Evolutionary conservation across 2,797 vertebrate genomes (phyloP), one percentile per base, ranked within the genome.

Genomic region (Dicrostonyx torquatus): DNA sequence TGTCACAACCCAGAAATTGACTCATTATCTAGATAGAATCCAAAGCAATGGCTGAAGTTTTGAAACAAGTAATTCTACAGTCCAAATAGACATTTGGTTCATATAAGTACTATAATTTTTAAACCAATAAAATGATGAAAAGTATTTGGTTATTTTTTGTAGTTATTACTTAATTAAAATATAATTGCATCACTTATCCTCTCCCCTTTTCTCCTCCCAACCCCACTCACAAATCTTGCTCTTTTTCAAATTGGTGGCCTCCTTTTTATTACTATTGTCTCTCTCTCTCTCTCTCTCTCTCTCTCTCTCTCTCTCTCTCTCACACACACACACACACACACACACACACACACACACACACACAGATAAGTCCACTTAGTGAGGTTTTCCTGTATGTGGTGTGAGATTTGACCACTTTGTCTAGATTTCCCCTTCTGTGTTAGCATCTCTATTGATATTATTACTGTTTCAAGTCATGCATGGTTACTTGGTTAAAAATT

Each of bases 11-110:
- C 83, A 93, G 26, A 87, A 93, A 90, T 50, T 88, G 55, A 86
- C 92, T 83, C 18, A 29, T 22, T 95, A 45, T 95, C 88, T 95
- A 93, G 85, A 94, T 80, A 90, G 60, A 80, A 45, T 95, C 37
- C 58, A 91, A 94, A 91, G 64, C 40, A 73, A 62, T 77, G 15
- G 5, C 58, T 45, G 40, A 29, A 77, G 26, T 53, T 72, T 89
- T 95, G 89, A 58, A 82, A 73, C 80, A 72, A 85, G 87, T 78
- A 40, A 20, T 66, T 92, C 43, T 45, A 55, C 70, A 94, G 37
- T 53, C 8, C n/a, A 93, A 95, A 55, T 9, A 68, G 58, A 55
- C 22, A 91, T 90, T 75, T 87, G 17, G 75, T 91, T 58, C 62
- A 13, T 80, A 84, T 80, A 87, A 70, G 11, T 8, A 91, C 77